A percentile compares a stretch with the other conserved stretches of the same genome.
These are phyloP conservation scores for Salminus brasiliensis DNA, from an alignment of 2,113 vertebrate species.

Conservation along the genomic window DNA sequence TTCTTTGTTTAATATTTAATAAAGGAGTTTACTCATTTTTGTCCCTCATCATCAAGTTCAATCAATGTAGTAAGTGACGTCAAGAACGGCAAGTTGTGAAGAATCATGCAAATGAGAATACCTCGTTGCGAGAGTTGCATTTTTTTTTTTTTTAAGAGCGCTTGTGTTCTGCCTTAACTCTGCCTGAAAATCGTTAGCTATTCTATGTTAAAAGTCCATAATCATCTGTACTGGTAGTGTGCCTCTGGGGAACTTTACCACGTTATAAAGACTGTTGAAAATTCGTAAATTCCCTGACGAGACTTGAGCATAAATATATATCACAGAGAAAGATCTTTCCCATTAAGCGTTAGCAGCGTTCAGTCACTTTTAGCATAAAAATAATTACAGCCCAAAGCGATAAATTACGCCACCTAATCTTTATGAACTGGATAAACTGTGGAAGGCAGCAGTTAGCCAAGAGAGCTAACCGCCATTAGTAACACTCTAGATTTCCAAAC, in stretches of 20 bases:
- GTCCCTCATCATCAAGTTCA: not conserved
- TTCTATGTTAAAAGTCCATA: conserved; percentile 57
- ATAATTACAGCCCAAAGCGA: too few relatives aligned
- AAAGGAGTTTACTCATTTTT: conserved; percentile 26
- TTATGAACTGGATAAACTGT: too few relatives aligned
- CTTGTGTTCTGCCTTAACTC: conserved; percentile 71
- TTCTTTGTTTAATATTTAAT: conserved; percentile 15
- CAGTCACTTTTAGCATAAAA: too few relatives aligned
- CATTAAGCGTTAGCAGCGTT: too few relatives aligned
- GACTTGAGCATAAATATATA: conserved; percentile 29
- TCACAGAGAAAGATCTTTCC: too few relatives aligned
- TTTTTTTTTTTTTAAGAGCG: conserved; percentile 16
- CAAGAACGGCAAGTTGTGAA: not conserved
- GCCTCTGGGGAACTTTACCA: conserved; percentile 58
- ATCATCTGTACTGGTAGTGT: conserved; percentile 65
- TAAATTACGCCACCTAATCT: too few relatives aligned
- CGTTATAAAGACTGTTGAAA: conserved; percentile 58
- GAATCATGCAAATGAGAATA: conserved; percentile 54
- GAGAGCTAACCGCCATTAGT: too few relatives aligned
- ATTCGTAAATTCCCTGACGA: conserved; percentile 37
- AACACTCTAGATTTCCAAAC: too few relatives aligned
- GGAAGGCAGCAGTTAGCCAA: too few relatives aligned
- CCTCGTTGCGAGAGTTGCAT: conserved; percentile 46
- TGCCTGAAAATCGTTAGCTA: conserved; percentile 52
- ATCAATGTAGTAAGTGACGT: not conserved